Percentiles rank a stretch among this genome's conserved stretches.
These are phyloP conservation scores for Cervus canadensis DNA, from an alignment of 2,113 vertebrate genomes.

Conservation along the genomic window DNA sequence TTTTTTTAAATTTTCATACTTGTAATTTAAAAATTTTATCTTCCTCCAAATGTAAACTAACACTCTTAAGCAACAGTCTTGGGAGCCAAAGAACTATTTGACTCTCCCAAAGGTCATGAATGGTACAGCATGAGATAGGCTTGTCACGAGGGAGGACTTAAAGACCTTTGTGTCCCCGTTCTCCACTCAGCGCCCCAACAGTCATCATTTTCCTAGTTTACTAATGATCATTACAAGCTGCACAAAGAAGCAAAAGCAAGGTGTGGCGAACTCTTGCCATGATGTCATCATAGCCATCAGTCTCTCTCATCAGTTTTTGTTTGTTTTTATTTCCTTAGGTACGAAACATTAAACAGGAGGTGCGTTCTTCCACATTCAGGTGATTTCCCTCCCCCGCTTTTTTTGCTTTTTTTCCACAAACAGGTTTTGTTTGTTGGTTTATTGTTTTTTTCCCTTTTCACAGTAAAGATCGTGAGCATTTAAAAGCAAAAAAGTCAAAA, in stretches of 20 bases:
- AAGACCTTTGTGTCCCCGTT: not conserved
- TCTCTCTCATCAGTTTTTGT: not conserved
- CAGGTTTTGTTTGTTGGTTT: slow-evolving; percentile 80
- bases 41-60: not conserved
- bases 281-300: not conserved
- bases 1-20: not conserved
- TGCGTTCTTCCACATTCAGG: slow-evolving; percentile 85
- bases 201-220: not conserved
- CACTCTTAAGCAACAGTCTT: not conserved
- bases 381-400: slow-evolving; percentile 72
- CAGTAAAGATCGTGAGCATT: slow-evolving; percentile 88
- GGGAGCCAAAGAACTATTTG: not conserved
- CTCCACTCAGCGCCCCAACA: not conserved
- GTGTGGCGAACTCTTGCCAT: not conserved
- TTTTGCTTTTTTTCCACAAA: slow-evolving; percentile 82
- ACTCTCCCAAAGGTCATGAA: not conserved
- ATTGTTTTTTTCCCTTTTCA: slow-evolving; percentile 75
- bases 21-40: not conserved
- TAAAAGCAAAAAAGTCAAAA: slow-evolving; percentile 73
- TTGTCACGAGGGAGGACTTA: not conserved
- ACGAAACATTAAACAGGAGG: slow-evolving; percentile 96
- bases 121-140: not conserved
- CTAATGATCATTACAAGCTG: not conserved
- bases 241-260: not conserved
- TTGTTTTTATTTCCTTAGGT: slow-evolving; percentile 83